phyloP scores from a whole-genome alignment of 2,113 vertebrate genomes.

The Phoenicopterus ruber region DNA sequence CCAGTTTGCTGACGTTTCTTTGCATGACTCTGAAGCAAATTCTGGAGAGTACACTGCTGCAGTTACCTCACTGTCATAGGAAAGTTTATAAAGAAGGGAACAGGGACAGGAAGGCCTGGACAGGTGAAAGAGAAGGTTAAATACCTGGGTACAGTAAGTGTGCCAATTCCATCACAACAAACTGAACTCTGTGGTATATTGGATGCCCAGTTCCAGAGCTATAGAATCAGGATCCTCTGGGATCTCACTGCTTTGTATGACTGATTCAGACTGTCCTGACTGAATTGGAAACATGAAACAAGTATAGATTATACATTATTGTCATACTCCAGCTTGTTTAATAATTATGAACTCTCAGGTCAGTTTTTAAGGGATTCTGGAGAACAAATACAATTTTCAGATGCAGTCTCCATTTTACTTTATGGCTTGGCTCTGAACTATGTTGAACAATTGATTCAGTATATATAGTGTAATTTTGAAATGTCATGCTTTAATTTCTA shows the following conservation, averaged over 20 bases:
- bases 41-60: neutral
- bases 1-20: neutral
- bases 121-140: neutral
- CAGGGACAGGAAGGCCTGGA: neutral
- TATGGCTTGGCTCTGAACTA: neutral
- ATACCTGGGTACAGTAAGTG: neutral
- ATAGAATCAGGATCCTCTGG: neutral
- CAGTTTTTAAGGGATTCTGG: neutral
- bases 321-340: neutral
- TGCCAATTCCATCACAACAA: neutral
- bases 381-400: neutral
- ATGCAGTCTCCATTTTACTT: neutral
- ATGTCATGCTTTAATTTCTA: neutral
- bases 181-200: neutral
- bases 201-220: neutral
- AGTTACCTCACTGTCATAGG: neutral
- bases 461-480: neutral
- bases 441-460: neutral
- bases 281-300: neutral
- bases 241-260: neutral
- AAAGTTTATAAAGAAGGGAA: neutral
- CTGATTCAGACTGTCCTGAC: neutral
- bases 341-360: neutral
- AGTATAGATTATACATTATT: neutral
- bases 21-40: neutral